Base-by-base conservation (phyloP, 2,888 invertebrate genomes). In the Tolmerus cingulatus region DNA sequence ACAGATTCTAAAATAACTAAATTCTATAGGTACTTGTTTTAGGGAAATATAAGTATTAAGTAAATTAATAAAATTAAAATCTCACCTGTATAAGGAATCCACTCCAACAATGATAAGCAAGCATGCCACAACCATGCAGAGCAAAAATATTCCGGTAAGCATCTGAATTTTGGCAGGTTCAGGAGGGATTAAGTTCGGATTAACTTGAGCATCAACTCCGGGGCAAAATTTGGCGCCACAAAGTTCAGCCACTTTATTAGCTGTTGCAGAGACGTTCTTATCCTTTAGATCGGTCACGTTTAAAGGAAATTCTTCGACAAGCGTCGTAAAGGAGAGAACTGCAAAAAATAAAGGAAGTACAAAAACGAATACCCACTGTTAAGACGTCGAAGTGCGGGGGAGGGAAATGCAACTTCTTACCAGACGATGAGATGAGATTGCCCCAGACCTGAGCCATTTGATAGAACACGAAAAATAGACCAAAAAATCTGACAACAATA, bases 381-480 rank as follows among this genome's bases (percentile, higher is more conserved):
- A 37, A 82, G 37, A 78, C 30, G 27, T 57, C 7, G 16, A n/a
- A 7, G n/a, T 51, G 16, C 1, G 16, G 23, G 43, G 43, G 4
- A 14, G 43, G 3, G 1, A n/a, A 82, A 5, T 34, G 14, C 30
- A 23, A 34, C 8, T 19, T 66, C 89, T 89, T 87, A 96, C 96
- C 96, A 89, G 96, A 95, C 0, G 97, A 98, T 34, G 97, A 97
- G 88, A 98, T 95, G 9, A 98, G 94, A 92, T 98, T 98, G 0
- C 98, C 98, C 96, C 97, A 97, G 78, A 98, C 97, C 93, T 98
- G 97, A n/a, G 98, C 97, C 94, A 97, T 96, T 92, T 98, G 98
- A 92, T 97, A 98, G 92, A 98, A 97, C 95, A 98, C 97, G 94
- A 98, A 99, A 93, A 99, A 99, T 7, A 98, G 94, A 0, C 98